Base-by-base conservation (phyloP, 35 echinoderm and acorn worm species). In the Apostichopus californicus region DNA sequence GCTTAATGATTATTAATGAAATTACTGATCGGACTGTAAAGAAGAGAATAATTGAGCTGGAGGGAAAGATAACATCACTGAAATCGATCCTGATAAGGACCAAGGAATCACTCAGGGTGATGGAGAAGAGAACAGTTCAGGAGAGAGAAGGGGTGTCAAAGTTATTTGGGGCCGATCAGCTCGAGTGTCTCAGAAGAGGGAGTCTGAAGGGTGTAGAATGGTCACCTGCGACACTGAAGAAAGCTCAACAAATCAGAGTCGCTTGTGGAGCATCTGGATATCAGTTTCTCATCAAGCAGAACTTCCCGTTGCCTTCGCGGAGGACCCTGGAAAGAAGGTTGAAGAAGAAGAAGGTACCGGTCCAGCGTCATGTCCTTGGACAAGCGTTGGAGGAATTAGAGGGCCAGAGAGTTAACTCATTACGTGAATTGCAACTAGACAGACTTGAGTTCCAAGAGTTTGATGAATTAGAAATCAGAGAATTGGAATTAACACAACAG, bases 251-350 rank as follows among this genome's bases (percentile, higher is more conserved):
- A 58, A 24, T 95, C 5, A 92, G 91, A 23, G 90, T 92, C 84
- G 24, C 94, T 22, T 95, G 94, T 95, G 94, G 94, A 9, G 23
- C 94, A 56, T 71, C 94, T 57, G 86, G 94, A 17, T 95, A 92
- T 21, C 73, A 93, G 55, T 3, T 92, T 6, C 87, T 95, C 7
- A 15, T 95, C 3, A 17, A 93, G 80, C 80, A 95, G 82, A 18
- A 89, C 3, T 55, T 86, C 8, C 94, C 94, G 1, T 63, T 95
- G 3, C 94, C 83, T 15, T 92, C 94, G 24, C 34, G 53, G 46
- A 66, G 91, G 28, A 90, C 91, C 8, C 77, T 93, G 5, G 85
- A 53, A 73, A 65, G 91, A 26, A 78, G 79, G 58, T 55, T 95
- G 77, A 25, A 91, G 57, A 86, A 55, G 54, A 60, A 60, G 6